Evolutionary conservation across 2,888 invertebrate species (phyloP), one percentile per base, ranked within the genome.

Genomic region (Temnothorax rugatulus): DNA sequence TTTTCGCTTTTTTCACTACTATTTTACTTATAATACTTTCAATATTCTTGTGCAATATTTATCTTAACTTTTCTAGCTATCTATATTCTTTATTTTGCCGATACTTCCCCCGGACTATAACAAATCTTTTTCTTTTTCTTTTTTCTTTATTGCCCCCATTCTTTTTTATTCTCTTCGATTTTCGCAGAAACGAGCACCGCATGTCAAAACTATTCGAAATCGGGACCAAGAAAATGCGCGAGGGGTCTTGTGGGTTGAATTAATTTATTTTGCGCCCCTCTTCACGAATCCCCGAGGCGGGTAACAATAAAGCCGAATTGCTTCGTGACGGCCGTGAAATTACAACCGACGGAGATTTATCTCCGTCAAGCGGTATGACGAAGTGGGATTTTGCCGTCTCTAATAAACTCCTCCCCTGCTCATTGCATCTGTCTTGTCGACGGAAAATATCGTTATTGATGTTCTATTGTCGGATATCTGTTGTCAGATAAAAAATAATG

Each of bases 251-350:
- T n/a, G 29, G 64, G 57, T 52, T 52, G 18, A 84, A 84, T 84
- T 83, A 84, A 84, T 84, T 83, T 84, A 84, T 84, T 84, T 74
- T 52, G 54, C 54, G 29, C 38, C 5, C n/a, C 41, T 50, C 38
- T 54, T 44, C n/a, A 21, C 38, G 9, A 34, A 21, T 59, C 13
- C 47, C 18, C 34, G 25, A 34, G 25, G 9, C 38, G n/a, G 9
- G 18, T 38, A 74, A 59, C 79, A 81, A 81, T 81, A 73, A 81
- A 59, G 18, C 50, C 52, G 52, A 76, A 64, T 52, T 47, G 64
- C 50, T 64, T 38, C 64, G 64, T 76, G 76, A 64, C 47, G 21
- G 34, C 21, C 25, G 29, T 13, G 47, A 79, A 47, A 81, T 81
- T 81, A 73, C 79, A 59, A 71, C 34, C 47, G 41, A 71, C 57